A percentile compares a stretch with the other conserved stretches of the same genome.
These are phyloP conservation scores for Pogonocherus hispidulus DNA, from an alignment of 2,888 invertebrate species.

Conservation along the genomic window DNA sequence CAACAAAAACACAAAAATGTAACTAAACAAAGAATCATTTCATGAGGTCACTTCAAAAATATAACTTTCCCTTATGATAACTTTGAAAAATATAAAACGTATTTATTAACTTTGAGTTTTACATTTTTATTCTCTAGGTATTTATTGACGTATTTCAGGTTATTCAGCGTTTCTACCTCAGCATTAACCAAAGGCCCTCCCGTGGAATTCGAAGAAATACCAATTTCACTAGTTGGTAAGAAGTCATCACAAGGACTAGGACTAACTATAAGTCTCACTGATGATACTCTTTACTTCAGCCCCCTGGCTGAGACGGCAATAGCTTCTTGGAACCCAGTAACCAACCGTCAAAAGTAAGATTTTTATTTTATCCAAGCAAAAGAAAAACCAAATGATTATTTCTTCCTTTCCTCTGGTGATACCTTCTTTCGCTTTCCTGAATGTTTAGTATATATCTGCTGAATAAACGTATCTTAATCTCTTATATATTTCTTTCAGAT, in stretches of 20 bases:
- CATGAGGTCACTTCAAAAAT: too few relatives aligned
- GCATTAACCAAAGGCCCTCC: constrained; percentile 81
- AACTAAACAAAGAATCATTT: too few relatives aligned
- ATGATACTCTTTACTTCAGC: constrained; percentile 83
- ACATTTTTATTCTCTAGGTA: too few relatives aligned
- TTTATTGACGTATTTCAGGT: constrained; percentile 72
- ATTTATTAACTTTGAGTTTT: too few relatives aligned
- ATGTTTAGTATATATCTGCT: too few relatives aligned
- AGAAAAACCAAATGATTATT: too few relatives aligned
- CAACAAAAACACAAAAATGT: too few relatives aligned
- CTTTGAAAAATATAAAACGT: too few relatives aligned
- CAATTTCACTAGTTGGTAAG: constrained; percentile 83
- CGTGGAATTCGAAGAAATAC: constrained; percentile 78
- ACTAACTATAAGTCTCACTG: constrained; percentile 78
- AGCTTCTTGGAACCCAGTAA: constrained; percentile 84
- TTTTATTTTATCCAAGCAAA: constrained; percentile 10
- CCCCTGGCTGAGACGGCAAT: constrained; percentile 86
- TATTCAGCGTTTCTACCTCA: constrained; percentile 84
- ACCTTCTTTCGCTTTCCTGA: too few relatives aligned
- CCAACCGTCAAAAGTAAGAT: constrained; percentile 78
- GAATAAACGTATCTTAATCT: too few relatives aligned
- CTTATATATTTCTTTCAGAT: constrained; percentile 67
- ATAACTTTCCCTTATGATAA: too few relatives aligned
- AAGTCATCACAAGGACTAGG: constrained; percentile 89
- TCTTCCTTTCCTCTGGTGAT: too few relatives aligned